Conservation (phyloP, 2,797 vertebrate species). For the Cyclura pinguis region DNA sequence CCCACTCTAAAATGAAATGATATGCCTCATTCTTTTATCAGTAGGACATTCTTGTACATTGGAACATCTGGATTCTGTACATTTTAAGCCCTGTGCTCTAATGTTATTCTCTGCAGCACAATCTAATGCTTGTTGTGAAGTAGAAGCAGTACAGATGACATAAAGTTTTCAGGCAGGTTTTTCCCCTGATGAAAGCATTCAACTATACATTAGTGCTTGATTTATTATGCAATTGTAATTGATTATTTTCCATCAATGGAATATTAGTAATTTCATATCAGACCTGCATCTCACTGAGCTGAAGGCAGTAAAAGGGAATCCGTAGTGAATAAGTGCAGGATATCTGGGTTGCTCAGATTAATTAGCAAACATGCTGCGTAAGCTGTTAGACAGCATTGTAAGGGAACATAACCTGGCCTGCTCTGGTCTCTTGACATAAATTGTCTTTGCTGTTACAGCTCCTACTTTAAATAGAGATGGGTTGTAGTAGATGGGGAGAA, state of each 20-base stretch:
- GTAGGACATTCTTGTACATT: conserved; percentile 14
- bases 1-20: conserved; percentile 21
- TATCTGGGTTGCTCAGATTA: background rate
- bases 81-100: conserved; percentile 10
- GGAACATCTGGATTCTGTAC: conserved; percentile 32
- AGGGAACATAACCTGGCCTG: background rate
- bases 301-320: background rate
- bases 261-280: background rate
- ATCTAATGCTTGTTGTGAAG: background rate
- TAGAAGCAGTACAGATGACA: conserved; percentile 5
- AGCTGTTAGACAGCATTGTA: background rate
- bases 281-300: background rate
- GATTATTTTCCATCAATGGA: background rate
- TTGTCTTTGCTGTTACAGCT: background rate
- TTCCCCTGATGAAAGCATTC: background rate
- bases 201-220: background rate
- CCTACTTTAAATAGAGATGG: background rate
- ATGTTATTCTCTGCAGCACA: conserved; percentile 21
- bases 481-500: background rate
- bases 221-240: background rate
- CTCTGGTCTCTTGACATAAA: background rate
- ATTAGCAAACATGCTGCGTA: background rate
- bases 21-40: conserved; percentile 40
- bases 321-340: background rate
- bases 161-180: background rate